phyloP scores from a whole-genome alignment of 2,888 invertebrate species.

The Himalopsyche japonica region DNA sequence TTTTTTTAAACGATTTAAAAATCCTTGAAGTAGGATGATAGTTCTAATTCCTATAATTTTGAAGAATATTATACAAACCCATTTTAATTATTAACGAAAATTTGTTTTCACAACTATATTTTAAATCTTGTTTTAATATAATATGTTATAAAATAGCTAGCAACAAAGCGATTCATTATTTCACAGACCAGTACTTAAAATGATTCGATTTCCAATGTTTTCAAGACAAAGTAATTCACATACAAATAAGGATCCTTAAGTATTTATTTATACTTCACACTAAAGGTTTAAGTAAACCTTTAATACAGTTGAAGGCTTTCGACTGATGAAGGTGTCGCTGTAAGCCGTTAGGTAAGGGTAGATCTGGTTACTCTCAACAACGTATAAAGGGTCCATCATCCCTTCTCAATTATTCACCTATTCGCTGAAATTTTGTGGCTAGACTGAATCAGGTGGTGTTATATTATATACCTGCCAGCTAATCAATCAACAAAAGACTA shows the following conservation, averaged over 20 bases:
- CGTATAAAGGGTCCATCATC: not conserved
- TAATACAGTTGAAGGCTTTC: not conserved
- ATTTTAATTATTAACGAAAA: too few species aligned
- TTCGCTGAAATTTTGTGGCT: slow-evolving; percentile 2
- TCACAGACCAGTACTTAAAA: not conserved
- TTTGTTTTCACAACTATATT: too few species aligned
- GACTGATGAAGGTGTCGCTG: not conserved
- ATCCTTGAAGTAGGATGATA: too few species aligned
- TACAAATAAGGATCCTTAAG: not conserved
- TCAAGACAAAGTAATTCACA: not conserved
- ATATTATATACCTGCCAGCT: not conserved
- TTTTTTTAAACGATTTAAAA: too few species aligned
- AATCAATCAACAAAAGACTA: not conserved
- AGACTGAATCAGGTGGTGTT: not conserved
- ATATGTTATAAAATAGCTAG: too few species aligned
- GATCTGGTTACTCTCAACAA: not conserved
- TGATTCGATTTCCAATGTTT: not conserved
- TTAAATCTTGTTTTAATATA: too few species aligned
- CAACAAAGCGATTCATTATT: not conserved
- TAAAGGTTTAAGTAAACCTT: not conserved
- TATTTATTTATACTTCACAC: not conserved
- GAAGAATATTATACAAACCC: too few species aligned
- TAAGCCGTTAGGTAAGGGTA: not conserved
- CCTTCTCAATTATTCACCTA: slow-evolving; percentile 19
- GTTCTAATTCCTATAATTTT: too few species aligned